A percentile compares a stretch with the other conserved stretches of the same genome.
Conservation (phyloP, 2,797 vertebrate genomes). For the Picus viridis region DNA sequence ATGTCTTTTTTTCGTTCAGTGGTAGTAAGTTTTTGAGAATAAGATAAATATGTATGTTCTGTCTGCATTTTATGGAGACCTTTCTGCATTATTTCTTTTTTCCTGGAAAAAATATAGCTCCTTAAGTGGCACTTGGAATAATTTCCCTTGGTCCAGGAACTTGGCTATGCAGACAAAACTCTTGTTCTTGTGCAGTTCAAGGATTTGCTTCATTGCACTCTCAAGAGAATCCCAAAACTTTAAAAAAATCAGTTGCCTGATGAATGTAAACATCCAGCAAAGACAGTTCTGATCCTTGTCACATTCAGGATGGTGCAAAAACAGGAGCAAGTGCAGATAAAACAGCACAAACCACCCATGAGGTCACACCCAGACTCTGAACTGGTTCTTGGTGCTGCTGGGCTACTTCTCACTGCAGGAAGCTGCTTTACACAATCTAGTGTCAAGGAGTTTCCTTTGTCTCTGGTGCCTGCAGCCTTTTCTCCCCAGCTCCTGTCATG, state of each 20-base stretch:
- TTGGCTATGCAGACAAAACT: background rate
- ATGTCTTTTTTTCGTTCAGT: background rate
- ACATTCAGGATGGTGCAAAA: background rate
- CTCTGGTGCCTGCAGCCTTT: background rate
- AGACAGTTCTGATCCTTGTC: background rate
- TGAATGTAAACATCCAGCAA: background rate
- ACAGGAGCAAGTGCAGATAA: background rate
- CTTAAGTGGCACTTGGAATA: background rate
- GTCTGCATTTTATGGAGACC: background rate
- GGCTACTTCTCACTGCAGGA: background rate
- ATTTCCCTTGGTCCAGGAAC: background rate
- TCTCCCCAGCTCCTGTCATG: background rate
- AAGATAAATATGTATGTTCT: constrained; percentile 32
- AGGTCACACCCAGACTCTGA: background rate
- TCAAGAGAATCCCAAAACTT: background rate
- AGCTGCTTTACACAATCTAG: background rate
- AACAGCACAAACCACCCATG: background rate
- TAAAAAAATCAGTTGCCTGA: background rate
- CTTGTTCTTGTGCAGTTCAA: background rate
- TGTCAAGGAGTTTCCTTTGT: background rate
- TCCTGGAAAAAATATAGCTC: background rate
- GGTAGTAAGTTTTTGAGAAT: constrained; percentile 8
- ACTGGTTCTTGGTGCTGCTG: background rate
- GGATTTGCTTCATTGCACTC: background rate
- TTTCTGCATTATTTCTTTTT: constrained; percentile 7